Base-by-base conservation (phyloP, 2,797 vertebrate species). In the Dermochelys coriacea region DNA sequence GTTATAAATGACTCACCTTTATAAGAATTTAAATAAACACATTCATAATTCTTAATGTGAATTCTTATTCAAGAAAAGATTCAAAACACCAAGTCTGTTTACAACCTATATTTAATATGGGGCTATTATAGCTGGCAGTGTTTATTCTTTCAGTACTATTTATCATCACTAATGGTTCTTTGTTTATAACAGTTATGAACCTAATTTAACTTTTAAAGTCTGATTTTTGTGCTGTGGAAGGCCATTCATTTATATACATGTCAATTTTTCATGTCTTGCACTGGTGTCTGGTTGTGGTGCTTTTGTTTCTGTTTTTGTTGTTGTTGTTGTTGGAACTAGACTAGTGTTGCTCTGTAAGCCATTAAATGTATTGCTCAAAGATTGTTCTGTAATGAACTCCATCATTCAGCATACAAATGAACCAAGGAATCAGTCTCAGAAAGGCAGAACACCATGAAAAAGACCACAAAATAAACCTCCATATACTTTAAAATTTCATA, bases 311-410 rank as follows among this genome's bases (percentile, higher is more conserved):
- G 19, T 41, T 88, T 41, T 25, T 77, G 89, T 87, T 95, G 88
- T 47, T 94, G 71, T 87, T 93, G 80, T 64, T 95, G 83, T 95
- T 93, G 89, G 94, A 81, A 87, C 55, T 85, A 93, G 87, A 94
- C 87, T 93, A 88, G 64, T 88, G 91, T 82, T 95, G 86, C 74
- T 87, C 10, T 88, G 90, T 93, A 94, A 96, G 90, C 93, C 80
- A 93, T 96, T 93, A 96, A 94, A 94, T 88, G 82, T 9, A 82
- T 95, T 93, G 95, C 93, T 96, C 95, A 96, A 94, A 97, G 94
- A 96, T 96, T 95, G 95, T 88, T 96, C 94, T 93, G 86, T 96
- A 97, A 96, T 93, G 94, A 96, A 93, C 89, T 96, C 90, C 84
- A 85, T 96, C 94, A 96, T 95, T 97, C 94, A 97, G 91, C 27